phyloP scores from a whole-genome alignment of 2,888 invertebrate genomes.

The Macaria liturata region DNA sequence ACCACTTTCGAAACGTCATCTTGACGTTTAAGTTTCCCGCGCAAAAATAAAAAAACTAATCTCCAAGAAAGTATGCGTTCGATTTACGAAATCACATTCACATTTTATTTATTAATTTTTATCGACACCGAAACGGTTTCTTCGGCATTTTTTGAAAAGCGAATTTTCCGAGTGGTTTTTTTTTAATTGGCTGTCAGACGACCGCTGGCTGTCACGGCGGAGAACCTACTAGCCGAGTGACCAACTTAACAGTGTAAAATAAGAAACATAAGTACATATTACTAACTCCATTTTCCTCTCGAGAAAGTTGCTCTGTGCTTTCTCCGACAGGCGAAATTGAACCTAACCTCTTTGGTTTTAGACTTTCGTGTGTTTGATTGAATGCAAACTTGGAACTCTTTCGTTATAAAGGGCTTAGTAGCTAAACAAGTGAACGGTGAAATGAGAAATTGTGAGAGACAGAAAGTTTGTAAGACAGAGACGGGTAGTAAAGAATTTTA shows the following conservation, averaged over 20 bases:
- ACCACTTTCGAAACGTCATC: slow-evolving; percentile 75
- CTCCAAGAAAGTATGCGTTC: slow-evolving; percentile 35
- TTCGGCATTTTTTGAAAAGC: slow-evolving; percentile 61
- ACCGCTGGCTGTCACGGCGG: slow-evolving; percentile 52
- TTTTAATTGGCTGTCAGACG: slow-evolving; percentile 44
- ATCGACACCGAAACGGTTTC: slow-evolving; percentile 55
- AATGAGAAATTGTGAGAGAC: slow-evolving; percentile 81
- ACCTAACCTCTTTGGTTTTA: slow-evolving; percentile 27
- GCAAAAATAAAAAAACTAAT: slow-evolving; percentile 43
- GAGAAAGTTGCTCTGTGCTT: slow-evolving; percentile 55
- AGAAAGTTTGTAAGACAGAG: slow-evolving; percentile 59
- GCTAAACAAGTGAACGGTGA: slow-evolving; percentile 84
- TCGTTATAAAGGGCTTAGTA: slow-evolving; percentile 55
- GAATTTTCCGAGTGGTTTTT: slow-evolving; percentile 36
- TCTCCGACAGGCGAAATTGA: slow-evolving; percentile 34
- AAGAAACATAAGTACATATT: slow-evolving; percentile 82
- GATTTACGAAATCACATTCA: slow-evolving; percentile 43
- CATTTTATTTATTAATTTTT: slow-evolving; percentile 53
- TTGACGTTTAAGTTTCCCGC: slow-evolving; percentile 63
- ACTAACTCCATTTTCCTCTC: slow-evolving; percentile 44
- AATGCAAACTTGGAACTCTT: slow-evolving; percentile 49
- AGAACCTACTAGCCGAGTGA: slow-evolving; percentile 81
- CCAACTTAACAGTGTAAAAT: slow-evolving; percentile 80
- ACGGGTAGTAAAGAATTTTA: slow-evolving; percentile 38
- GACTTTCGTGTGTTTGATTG: slow-evolving; percentile 23